Conservation (phyloP, 2,888 invertebrate species). For the Caenorhabditis wallacei region DNA sequence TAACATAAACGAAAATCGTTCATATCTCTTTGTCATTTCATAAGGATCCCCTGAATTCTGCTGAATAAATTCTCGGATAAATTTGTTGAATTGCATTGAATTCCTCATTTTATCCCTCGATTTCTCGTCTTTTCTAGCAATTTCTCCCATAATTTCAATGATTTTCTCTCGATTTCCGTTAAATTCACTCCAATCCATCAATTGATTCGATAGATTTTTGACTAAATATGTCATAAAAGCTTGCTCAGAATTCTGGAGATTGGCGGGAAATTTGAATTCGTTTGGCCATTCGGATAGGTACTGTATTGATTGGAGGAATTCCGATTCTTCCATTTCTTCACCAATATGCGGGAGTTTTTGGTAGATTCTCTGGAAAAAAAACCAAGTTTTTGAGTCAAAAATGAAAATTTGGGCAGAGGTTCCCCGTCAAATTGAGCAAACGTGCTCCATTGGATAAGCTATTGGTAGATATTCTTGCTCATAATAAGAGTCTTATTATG, state of each 20-base stretch:
- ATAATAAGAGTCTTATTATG: too few species aligned
- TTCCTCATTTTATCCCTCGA: background rate
- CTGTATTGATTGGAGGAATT: conserved; percentile 15
- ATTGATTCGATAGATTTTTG: conserved; percentile 26
- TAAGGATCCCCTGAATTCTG: conserved; percentile 18
- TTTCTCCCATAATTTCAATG: background rate
- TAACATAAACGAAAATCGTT: conserved; percentile 21
- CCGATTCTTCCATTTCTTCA: background rate
- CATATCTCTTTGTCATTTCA: conserved; percentile 23
- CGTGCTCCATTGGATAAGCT: background rate
- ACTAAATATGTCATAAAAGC: background rate
- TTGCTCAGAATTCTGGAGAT: background rate
- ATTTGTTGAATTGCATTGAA: conserved; percentile 27
- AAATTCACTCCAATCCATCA: background rate
- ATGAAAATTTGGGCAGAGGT: background rate
- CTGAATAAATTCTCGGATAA: conserved; percentile 21
- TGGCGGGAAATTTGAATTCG: conserved; percentile 2
- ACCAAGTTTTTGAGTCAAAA: too few species aligned
- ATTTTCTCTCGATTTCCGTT: background rate
- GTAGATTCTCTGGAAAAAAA: conserved; percentile 16
- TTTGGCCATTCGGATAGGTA: conserved; percentile 34
- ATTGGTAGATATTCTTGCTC: too few species aligned
- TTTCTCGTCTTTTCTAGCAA: background rate
- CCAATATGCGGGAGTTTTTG: background rate
- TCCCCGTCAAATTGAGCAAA: too few species aligned